These are phyloP conservation scores for Escarpia spicata DNA, from an alignment of 2,888 invertebrate species.

Conservation along the genomic window DNA sequence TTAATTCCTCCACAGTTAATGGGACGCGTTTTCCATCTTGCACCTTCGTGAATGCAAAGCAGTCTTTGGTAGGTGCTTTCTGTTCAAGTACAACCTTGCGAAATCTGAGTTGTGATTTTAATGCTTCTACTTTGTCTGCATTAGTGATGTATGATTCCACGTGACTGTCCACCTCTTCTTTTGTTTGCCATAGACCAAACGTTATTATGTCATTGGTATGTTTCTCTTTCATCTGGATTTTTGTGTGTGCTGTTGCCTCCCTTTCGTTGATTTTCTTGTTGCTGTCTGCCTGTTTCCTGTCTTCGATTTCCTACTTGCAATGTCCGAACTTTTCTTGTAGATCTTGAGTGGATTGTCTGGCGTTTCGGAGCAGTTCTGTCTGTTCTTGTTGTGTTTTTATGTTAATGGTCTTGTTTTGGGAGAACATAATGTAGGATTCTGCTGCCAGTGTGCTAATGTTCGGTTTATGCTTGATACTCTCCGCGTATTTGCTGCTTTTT, in stretches of 20 bases:
- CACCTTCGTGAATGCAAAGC: background rate
- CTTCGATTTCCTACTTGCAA: background rate
- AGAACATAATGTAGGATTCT: conserved; percentile 29
- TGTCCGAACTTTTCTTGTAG: background rate
- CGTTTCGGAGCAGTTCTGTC: background rate
- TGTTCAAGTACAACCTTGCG: conserved; percentile 13
- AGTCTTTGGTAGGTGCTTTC: background rate
- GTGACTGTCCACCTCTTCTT: background rate
- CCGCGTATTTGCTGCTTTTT: conserved; percentile 27
- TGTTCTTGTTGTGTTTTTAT: background rate
- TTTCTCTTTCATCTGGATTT: background rate
- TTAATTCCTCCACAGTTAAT: conserved; percentile 7
- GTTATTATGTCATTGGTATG: background rate
- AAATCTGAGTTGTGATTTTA: conserved; percentile 22
- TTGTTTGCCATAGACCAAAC: conserved; percentile 24
- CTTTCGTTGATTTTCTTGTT: background rate
- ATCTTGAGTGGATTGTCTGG: background rate
- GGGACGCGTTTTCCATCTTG: background rate
- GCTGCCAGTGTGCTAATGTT: conserved; percentile 25
- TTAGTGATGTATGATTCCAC: background rate
- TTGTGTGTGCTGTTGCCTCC: background rate
- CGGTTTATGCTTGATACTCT: conserved; percentile 26
- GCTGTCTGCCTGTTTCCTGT: background rate
- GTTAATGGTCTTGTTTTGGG: conserved; percentile 23
- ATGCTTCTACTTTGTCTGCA: background rate